A percentile compares a stretch with the other conserved stretches of the same genome.
Conservation (phyloP, 2,888 invertebrate species). For the Hemaris fuciformis region DNA sequence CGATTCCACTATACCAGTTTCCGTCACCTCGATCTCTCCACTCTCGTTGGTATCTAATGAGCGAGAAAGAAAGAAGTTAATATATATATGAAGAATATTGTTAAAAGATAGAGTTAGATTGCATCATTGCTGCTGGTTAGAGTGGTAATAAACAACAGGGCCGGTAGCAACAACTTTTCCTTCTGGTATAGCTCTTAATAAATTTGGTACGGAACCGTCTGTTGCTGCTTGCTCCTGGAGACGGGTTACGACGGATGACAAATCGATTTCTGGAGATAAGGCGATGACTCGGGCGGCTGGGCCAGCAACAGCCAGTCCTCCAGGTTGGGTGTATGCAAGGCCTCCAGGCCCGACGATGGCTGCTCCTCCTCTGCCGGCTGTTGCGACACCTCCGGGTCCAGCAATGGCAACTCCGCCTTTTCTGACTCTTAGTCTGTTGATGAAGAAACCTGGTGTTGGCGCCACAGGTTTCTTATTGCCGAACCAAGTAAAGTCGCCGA, state of each 20-base stretch:
- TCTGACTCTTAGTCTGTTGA: slow-evolving; percentile 85
- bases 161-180: slow-evolving; percentile 88
- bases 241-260: slow-evolving; percentile 76
- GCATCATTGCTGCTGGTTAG: slow-evolving; percentile 53
- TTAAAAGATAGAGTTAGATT: slow-evolving; percentile 31
- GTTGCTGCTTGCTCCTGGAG: slow-evolving; percentile 60
- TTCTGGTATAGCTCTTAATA: slow-evolving; percentile 79
- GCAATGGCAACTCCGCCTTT: slow-evolving; percentile 91
- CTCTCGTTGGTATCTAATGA: slow-evolving; percentile 61
- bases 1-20: slow-evolving; percentile 30
- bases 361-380: slow-evolving; percentile 89
- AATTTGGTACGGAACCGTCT: slow-evolving; percentile 60
- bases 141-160: slow-evolving; percentile 86
- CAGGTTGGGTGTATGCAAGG: slow-evolving; percentile 87
- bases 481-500: slow-evolving; percentile 27
- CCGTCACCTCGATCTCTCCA: slow-evolving; percentile 39
- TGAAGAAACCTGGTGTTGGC: slow-evolving; percentile 84
- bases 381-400: slow-evolving; percentile 91
- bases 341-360: slow-evolving; percentile 91
- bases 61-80: slow-evolving; percentile 54
- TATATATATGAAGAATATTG: slow-evolving; percentile 28
- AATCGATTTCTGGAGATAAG: slow-evolving; percentile 82
- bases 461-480: slow-evolving; percentile 46
- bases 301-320: slow-evolving; percentile 88
- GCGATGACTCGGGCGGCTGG: slow-evolving; percentile 87